These are phyloP conservation scores for Urechis unicinctus DNA, from an alignment of 2,888 invertebrate species.

Conservation along the genomic window DNA sequence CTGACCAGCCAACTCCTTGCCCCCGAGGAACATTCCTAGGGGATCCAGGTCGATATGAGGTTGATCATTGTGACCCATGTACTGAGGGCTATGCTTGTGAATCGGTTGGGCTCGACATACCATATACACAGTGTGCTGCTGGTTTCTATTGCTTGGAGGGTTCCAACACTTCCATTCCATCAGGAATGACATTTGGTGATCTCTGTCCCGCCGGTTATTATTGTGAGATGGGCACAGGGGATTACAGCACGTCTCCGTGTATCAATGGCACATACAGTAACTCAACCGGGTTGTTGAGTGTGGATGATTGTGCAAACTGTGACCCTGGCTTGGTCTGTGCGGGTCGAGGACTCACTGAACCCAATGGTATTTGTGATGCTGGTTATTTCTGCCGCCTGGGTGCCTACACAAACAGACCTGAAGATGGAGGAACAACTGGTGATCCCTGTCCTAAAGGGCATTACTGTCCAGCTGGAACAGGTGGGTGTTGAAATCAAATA, in stretches of 20 bases:
- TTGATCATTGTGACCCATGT: constrained; percentile 31
- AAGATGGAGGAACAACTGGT: constrained; percentile 44
- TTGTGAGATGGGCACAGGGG: constrained; percentile 35
- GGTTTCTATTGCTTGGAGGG: constrained; percentile 37
- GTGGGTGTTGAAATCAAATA: constrained; percentile 16
- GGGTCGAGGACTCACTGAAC: constrained; percentile 32
- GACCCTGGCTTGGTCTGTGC: constrained; percentile 39
- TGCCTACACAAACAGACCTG: constrained; percentile 35
- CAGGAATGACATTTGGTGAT: constrained; percentile 24
- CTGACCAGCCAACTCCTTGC: constrained; percentile 39
- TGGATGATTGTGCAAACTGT: constrained; percentile 35
- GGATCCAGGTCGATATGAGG: constrained; percentile 28
- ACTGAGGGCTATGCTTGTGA: constrained; percentile 38
- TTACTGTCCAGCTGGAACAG: constrained; percentile 41
- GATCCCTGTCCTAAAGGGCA: constrained; percentile 36
- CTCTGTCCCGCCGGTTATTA: constrained; percentile 42
- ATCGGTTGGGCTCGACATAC: constrained; percentile 28
- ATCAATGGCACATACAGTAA: constrained; percentile 45
- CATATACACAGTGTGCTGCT: constrained; percentile 29
- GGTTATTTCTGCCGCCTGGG: constrained; percentile 41
- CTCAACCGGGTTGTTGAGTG: constrained; percentile 28
- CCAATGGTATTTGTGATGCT: constrained; percentile 37
- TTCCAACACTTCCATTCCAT: constrained; percentile 16
- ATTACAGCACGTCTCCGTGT: constrained; percentile 34
- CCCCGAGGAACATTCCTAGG: constrained; percentile 35